Conservation (phyloP, 2,888 invertebrate species). For the Arctia plantaginis region DNA sequence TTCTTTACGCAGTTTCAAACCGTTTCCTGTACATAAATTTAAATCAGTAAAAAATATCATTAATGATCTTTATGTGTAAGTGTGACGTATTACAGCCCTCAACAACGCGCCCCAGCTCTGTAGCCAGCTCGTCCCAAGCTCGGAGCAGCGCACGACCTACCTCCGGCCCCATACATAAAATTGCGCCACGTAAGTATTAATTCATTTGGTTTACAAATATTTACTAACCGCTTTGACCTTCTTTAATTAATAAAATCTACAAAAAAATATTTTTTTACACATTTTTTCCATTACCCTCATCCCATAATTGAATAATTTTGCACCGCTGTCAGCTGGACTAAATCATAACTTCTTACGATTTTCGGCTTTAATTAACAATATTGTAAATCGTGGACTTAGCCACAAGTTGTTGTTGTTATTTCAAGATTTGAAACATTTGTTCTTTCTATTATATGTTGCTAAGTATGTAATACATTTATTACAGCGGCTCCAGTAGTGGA, state of each 20-base stretch:
- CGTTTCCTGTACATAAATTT: background rate
- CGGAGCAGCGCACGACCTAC: slow-evolving; percentile 64
- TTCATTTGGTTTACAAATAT: background rate
- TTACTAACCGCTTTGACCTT: too few species aligned
- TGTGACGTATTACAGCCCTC: slow-evolving; percentile 67
- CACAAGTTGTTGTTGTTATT: too few species aligned
- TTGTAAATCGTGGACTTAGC: too few species aligned
- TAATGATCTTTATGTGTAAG: slow-evolving; percentile 23
- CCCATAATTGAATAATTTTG: background rate
- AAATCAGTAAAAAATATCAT: background rate
- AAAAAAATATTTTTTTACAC: too few species aligned
- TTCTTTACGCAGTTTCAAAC: background rate
- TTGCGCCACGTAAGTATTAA: slow-evolving; percentile 59
- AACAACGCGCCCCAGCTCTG: slow-evolving; percentile 69
- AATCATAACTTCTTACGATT: background rate
- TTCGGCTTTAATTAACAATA: background rate
- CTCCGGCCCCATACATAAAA: slow-evolving; percentile 65
- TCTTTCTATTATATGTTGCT: background rate
- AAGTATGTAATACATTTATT: background rate
- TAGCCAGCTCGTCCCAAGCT: slow-evolving; percentile 69
- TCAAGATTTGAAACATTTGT: too few species aligned
- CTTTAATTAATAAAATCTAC: too few species aligned
- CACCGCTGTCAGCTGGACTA: background rate
- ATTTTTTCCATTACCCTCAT: background rate
- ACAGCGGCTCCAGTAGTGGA: slow-evolving; percentile 53